Percentiles rank a stretch among this genome's conserved stretches.
phyloP scores from a whole-genome alignment of 2,888 invertebrate species.

The Colletes collaris region DNA sequence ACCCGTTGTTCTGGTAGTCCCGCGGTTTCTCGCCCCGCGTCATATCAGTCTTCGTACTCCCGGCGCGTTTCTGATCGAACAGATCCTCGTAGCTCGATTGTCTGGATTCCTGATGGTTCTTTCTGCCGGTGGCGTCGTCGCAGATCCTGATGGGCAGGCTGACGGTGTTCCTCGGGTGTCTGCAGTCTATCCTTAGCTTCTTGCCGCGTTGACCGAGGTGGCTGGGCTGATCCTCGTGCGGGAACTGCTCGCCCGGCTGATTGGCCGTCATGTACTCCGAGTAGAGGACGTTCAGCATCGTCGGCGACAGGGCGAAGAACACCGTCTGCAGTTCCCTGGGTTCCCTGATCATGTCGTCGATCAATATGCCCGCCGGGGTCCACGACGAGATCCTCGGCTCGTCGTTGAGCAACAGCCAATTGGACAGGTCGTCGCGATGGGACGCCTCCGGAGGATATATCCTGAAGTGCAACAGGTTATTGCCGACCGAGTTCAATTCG shows the following conservation, averaged over 20 bases:
- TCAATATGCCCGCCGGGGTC: constrained; percentile 59
- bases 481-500: constrained; percentile 60
- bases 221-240: constrained; percentile 56
- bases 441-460: constrained; percentile 63
- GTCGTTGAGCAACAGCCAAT: constrained; percentile 75
- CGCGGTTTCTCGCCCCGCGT: constrained; percentile 47
- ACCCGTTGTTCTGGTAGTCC: constrained; percentile 42
- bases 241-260: constrained; percentile 50
- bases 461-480: constrained; percentile 68
- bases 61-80: constrained; percentile 61
- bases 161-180: constrained; percentile 52
- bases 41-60: constrained; percentile 62
- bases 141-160: constrained; percentile 64
- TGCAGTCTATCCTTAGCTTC: constrained; percentile 62
- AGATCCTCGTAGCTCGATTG: constrained; percentile 65
- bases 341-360: constrained; percentile 62
- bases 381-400: constrained; percentile 65
- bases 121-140: constrained; percentile 62
- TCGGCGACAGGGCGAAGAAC: constrained; percentile 75
- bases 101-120: constrained; percentile 54
- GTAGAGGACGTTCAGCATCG: constrained; percentile 81
- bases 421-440: constrained; percentile 67
- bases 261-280: constrained; percentile 45
- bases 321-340: constrained; percentile 62
- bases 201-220: constrained; percentile 46